Percentiles rank a stretch among this genome's conserved stretches.
phyloP scores from a whole-genome alignment of 37 sponge, comb jelly and placozoan genomes.

The Oscarella lobularis region DNA sequence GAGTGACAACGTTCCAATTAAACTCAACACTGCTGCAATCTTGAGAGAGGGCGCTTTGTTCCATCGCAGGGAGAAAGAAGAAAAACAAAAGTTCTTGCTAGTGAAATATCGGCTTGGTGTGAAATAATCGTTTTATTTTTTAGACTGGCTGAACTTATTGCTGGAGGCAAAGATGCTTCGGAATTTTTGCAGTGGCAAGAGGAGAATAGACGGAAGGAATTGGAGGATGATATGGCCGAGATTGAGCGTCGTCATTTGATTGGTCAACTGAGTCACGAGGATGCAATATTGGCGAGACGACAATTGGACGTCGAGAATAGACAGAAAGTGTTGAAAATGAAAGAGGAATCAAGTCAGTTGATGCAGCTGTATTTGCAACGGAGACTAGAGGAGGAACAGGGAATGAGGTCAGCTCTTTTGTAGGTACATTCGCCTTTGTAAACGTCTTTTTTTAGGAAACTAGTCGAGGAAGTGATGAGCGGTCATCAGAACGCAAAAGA shows the following conservation, averaged over 20 bases:
- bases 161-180: constrained; percentile 60
- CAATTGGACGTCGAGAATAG: constrained; percentile 32
- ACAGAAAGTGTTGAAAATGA: constrained; percentile 43
- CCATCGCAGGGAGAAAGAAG: constrained; percentile 57
- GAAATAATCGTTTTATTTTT: neutral
- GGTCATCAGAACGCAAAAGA: constrained; percentile 66
- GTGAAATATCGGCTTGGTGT: too few species aligned
- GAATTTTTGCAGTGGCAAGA: constrained; percentile 73
- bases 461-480: constrained; percentile 63
- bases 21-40: constrained; percentile 89
- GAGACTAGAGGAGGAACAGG: constrained; percentile 50
- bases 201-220: constrained; percentile 63
- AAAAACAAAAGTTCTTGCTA: constrained; percentile 61
- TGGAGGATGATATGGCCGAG: constrained; percentile 65
- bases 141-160: constrained; percentile 61
- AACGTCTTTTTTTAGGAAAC: constrained; percentile 5
- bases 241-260: constrained; percentile 68
- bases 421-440: neutral
- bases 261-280: constrained; percentile 84
- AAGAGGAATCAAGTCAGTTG: constrained; percentile 68
- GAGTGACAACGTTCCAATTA: constrained; percentile 51
- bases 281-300: constrained; percentile 87
- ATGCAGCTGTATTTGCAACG: constrained; percentile 60
- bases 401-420: constrained; percentile 33
- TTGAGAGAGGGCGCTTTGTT: constrained; percentile 86